These are phyloP conservation scores for Pungitius pungitius DNA, from an alignment of 2,113 vertebrate genomes.

Conservation along the genomic window DNA sequence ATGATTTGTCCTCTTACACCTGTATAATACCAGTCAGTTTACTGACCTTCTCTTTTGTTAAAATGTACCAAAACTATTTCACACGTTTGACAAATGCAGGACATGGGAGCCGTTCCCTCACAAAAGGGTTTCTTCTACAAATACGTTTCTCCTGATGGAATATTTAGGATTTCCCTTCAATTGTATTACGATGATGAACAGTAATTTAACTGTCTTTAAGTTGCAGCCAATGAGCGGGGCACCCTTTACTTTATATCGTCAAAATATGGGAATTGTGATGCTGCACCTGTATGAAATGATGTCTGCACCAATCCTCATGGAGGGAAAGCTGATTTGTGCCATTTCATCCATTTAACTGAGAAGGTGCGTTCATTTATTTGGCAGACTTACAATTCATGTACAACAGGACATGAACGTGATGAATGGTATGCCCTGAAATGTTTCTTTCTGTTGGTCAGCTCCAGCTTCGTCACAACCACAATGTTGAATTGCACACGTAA, in stretches of 20 bases:
- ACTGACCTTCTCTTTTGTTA: constrained; percentile 1
- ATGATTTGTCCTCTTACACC: constrained; percentile 7
- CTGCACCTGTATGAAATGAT: background rate
- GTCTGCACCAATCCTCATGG: background rate
- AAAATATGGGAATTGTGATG: constrained; percentile 12
- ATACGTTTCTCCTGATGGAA: background rate
- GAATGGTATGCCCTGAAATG: background rate
- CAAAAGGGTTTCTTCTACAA: background rate
- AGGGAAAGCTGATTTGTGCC: background rate
- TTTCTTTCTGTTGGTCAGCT: background rate
- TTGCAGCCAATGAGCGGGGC: too few relatives aligned
- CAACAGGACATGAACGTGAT: background rate
- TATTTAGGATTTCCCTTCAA: constrained; percentile 7
- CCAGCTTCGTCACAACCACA: background rate
- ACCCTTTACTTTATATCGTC: background rate
- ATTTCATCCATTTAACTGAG: background rate
- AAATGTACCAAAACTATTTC: constrained; percentile 5
- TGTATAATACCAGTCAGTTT: constrained; percentile 27
- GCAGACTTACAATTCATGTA: background rate
- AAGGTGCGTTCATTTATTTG: too few relatives aligned
- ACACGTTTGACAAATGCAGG: constrained; percentile 22
- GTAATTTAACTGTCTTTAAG: too few relatives aligned
- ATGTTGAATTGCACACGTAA: background rate
- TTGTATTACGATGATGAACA: background rate
- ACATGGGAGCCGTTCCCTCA: background rate